Evolutionary conservation across 1,140 invertebrate genomes (phyloP).

Genomic region (Steinernema khuongi): DNA sequence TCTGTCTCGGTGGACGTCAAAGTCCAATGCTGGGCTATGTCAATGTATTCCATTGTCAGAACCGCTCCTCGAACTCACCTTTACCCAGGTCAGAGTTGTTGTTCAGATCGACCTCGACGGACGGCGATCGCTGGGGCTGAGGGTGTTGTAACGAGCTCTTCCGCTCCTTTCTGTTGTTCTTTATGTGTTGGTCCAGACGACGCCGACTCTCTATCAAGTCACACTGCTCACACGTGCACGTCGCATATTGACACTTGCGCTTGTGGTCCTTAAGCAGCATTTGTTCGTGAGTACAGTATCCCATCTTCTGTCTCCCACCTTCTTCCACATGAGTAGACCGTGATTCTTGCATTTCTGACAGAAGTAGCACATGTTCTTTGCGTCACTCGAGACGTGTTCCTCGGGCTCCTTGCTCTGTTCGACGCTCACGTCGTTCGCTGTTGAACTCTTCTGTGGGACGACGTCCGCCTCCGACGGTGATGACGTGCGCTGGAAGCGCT

Average conservation of each 20-base stretch:
- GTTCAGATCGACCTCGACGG: neutral
- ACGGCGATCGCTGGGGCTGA: constrained; percentile 13
- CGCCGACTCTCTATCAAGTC: constrained; percentile 52
- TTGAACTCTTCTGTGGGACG: constrained; percentile 10
- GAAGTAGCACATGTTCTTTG: constrained; percentile 53
- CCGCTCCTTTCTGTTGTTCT: constrained; percentile 29
- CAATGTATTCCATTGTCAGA: too few species aligned
- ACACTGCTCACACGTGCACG: constrained; percentile 48
- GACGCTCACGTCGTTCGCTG: neutral
- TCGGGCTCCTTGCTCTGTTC: neutral
- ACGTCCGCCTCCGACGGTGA: constrained; percentile 22
- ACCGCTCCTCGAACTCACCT: constrained; percentile 6
- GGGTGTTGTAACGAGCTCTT: neutral
- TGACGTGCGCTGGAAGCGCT: constrained; percentile 43
- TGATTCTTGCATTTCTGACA: constrained; percentile 58
- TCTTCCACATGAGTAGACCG: constrained; percentile 51
- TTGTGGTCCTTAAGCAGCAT: constrained; percentile 46
- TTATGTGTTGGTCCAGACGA: constrained; percentile 51
- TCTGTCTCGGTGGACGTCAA: too few species aligned
- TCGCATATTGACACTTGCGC: constrained; percentile 44
- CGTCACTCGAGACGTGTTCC: constrained; percentile 21
- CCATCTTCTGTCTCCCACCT: constrained; percentile 37
- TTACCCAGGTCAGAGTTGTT: neutral
- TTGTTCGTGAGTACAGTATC: neutral
- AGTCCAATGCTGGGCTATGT: too few species aligned